Conservation (phyloP, 2,888 invertebrate genomes). For the Drosophila gaucha region DNA sequence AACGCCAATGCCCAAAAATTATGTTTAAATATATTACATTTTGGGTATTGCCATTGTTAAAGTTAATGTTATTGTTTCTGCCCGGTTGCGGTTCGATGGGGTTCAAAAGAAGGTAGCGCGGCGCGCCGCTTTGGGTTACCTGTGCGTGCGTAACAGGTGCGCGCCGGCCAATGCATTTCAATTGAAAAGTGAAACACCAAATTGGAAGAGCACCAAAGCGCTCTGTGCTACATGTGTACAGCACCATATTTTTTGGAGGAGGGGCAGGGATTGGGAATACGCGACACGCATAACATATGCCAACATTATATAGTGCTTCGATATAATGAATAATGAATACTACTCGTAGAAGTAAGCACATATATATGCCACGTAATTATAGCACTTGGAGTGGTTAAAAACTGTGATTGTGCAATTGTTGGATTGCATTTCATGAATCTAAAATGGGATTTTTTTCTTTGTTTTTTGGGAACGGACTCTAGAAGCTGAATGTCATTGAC, state of each 20-base stretch:
- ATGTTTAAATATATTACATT: slow-evolving; percentile 52
- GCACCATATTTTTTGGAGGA: slow-evolving; percentile 1
- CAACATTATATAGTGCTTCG: slow-evolving; percentile 5
- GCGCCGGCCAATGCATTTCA: slow-evolving; percentile 68
- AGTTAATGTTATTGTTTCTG: slow-evolving; percentile 52
- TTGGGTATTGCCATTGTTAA: slow-evolving; percentile 45
- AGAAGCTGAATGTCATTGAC: slow-evolving; percentile 67
- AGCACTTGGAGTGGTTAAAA: slow-evolving; percentile 18
- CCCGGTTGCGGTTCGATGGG: slow-evolving; percentile 32
- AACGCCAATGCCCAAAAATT: slow-evolving; percentile 30
- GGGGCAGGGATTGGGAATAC: slow-evolving; percentile 2
- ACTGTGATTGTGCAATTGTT: slow-evolving; percentile 54
- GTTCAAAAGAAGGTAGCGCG: not conserved
- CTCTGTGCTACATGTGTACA: slow-evolving; percentile 4
- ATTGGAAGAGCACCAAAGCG: slow-evolving; percentile 29
- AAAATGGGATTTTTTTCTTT: no score
- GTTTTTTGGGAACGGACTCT: no score
- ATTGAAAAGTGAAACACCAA: slow-evolving; percentile 59
- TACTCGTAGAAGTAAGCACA: no score
- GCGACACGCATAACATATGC: slow-evolving; percentile 44
- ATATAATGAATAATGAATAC: slow-evolving; percentile 43
- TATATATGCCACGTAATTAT: slow-evolving; percentile 42
- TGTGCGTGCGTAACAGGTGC: slow-evolving; percentile 69
- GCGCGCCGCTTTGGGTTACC: not conserved
- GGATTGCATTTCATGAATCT: slow-evolving; percentile 45